Conservation (phyloP, 2,888 invertebrate species). For the Lasioglossum vierecki region DNA sequence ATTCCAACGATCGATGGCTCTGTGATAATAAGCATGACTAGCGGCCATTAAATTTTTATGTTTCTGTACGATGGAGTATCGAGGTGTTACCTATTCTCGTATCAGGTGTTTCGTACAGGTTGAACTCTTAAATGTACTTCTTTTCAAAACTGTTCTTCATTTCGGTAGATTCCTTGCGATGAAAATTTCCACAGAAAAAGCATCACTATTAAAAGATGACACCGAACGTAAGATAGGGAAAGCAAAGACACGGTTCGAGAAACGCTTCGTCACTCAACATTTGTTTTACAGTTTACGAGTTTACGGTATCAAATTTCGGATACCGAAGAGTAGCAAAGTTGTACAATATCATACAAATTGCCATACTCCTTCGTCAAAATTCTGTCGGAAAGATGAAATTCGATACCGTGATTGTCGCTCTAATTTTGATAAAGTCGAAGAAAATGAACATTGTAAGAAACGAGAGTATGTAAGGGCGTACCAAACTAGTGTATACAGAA, state of each 20-base stretch:
- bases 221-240: neutral
- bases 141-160: neutral
- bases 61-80: constrained; percentile 16
- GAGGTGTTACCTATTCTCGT: neutral
- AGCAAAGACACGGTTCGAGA: neutral
- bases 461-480: neutral
- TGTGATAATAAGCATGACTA: constrained; percentile 66
- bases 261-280: neutral
- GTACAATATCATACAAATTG: neutral
- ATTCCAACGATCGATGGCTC: constrained; percentile 50
- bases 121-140: constrained; percentile 28
- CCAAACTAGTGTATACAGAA: neutral
- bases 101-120: neutral
- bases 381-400: neutral
- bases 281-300: neutral
- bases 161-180: neutral
- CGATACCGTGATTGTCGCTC: neutral
- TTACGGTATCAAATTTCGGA: neutral
- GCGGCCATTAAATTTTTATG: neutral
- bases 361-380: neutral
- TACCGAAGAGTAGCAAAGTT: neutral
- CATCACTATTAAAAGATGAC: neutral
- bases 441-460: neutral
- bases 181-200: neutral
- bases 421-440: neutral